Evolutionary conservation across 2,888 invertebrate genomes (phyloP).

Genomic region (Cryptocephalus moraei): DNA sequence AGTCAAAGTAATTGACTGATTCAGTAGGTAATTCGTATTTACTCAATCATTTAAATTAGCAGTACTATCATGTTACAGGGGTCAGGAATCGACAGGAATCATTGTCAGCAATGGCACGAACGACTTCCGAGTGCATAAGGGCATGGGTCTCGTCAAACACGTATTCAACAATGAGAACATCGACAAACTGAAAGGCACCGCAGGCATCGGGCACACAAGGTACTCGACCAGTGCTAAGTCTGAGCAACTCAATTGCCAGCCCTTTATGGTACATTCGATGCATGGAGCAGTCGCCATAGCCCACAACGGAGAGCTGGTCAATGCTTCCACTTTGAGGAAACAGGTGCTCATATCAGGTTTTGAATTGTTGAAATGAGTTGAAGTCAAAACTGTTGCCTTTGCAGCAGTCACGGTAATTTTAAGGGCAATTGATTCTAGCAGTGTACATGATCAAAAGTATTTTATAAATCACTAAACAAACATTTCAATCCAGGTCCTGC

Average conservation of each 20-base stretch:
- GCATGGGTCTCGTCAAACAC: constrained; percentile 91
- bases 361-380: too few relatives aligned
- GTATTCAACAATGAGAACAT: constrained; percentile 86
- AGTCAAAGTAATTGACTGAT: too few relatives aligned
- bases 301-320: constrained; percentile 96
- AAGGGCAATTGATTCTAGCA: background rate
- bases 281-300: constrained; percentile 92
- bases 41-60: too few relatives aligned
- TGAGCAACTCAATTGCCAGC: constrained; percentile 87
- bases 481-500: constrained; percentile 57
- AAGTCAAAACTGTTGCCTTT: too few relatives aligned
- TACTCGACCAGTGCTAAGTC: constrained; percentile 96
- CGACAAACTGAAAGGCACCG: constrained; percentile 71
- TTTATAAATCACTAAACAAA: too few relatives aligned
- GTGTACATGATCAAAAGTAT: constrained; percentile 5
- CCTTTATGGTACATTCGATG: constrained; percentile 94
- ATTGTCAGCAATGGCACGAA: constrained; percentile 82
- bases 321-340: constrained; percentile 76
- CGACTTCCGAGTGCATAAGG: constrained; percentile 76
- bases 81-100: constrained; percentile 96
- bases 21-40: too few relatives aligned
- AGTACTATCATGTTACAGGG: constrained; percentile 47
- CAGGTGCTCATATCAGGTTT: constrained; percentile 49
- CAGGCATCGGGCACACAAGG: constrained; percentile 94
- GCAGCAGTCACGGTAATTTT: background rate